These are phyloP conservation scores for Drosophila pallidifrons DNA, from an alignment of 1,140 invertebrate genomes.

Conservation along the genomic window DNA sequence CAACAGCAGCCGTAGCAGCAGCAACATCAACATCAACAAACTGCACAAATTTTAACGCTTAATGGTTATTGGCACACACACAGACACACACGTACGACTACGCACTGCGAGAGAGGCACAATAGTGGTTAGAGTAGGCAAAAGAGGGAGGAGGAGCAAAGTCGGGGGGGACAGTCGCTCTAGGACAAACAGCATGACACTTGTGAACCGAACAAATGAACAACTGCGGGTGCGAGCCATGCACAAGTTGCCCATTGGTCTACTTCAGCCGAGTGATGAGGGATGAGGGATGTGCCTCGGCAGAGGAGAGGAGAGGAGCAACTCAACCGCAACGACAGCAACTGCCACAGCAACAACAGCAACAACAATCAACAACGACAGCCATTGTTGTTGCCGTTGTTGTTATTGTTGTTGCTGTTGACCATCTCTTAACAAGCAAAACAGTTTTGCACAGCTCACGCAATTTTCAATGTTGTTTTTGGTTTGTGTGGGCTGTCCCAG, in stretches of 20 bases:
- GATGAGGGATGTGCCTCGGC: background rate
- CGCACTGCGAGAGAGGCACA: slow-evolving; percentile 3
- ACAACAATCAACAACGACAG: slow-evolving; percentile 36
- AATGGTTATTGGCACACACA: slow-evolving; percentile 76
- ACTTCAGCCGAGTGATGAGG: slow-evolving; percentile 16
- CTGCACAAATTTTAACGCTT: slow-evolving; percentile 78
- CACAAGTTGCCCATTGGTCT: slow-evolving; percentile 59
- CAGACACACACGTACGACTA: slow-evolving; percentile 29
- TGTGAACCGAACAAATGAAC: slow-evolving; percentile 74
- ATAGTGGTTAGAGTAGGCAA: background rate
- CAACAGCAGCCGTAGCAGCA: slow-evolving; percentile 33
- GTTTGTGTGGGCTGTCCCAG: slow-evolving; percentile 21
- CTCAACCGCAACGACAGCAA: slow-evolving; percentile 72
- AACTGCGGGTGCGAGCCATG: slow-evolving; percentile 61
- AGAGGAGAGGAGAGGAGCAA: background rate
- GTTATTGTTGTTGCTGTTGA: slow-evolving; percentile 31
- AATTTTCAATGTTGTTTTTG: slow-evolving; percentile 61
- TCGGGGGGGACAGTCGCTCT: background rate
- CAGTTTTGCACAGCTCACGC: slow-evolving; percentile 74
- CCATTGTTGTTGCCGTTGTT: slow-evolving; percentile 17
- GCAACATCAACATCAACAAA: slow-evolving; percentile 42
- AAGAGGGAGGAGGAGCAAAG: background rate
- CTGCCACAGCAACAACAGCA: slow-evolving; percentile 43
- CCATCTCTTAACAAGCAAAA: slow-evolving; percentile 68
- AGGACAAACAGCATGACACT: slow-evolving; percentile 73